Conservation (phyloP, 64 coral and sea anemone genomes). For the Platygyra sinensis region DNA sequence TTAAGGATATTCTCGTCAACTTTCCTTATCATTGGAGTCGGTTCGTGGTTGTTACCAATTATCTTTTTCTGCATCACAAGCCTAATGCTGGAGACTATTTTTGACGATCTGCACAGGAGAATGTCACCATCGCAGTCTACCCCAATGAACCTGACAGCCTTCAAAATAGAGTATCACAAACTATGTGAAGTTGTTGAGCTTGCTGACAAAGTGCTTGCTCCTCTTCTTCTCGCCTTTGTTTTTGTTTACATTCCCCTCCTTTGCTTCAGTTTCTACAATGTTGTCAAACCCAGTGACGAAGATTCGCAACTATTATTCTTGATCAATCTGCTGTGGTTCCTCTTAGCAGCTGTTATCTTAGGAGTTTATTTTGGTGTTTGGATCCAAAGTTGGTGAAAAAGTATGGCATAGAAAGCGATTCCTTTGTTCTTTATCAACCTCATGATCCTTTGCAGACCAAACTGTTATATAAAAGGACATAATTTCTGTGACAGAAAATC, state of each 20-base stretch:
- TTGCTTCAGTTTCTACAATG: neutral
- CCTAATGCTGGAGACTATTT: neutral
- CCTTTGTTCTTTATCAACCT: neutral
- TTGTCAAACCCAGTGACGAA: neutral
- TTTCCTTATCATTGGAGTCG: neutral
- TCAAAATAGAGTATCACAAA: neutral
- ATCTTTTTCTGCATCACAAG: neutral
- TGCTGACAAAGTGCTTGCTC: neutral
- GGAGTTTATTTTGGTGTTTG: slow-evolving; percentile 2
- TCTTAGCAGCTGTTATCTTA: neutral
- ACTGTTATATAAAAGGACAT: neutral
- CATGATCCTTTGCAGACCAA: no score
- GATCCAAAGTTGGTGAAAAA: slow-evolving; percentile 6
- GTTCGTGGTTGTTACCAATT: neutral
- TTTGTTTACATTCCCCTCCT: neutral
- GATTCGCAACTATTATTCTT: neutral
- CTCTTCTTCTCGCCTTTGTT: neutral
- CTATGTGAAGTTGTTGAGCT: neutral
- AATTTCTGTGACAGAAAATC: neutral
- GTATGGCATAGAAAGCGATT: neutral
- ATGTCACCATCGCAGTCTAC: neutral
- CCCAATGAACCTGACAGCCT: neutral
- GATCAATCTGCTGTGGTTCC: neutral
- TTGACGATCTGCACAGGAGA: neutral
- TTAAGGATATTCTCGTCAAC: neutral